A percentile compares a stretch with the other conserved stretches of the same genome.
Evolutionary conservation across 2,888 invertebrate species (phyloP).

Genomic region (Aleiodes testaceus): DNA sequence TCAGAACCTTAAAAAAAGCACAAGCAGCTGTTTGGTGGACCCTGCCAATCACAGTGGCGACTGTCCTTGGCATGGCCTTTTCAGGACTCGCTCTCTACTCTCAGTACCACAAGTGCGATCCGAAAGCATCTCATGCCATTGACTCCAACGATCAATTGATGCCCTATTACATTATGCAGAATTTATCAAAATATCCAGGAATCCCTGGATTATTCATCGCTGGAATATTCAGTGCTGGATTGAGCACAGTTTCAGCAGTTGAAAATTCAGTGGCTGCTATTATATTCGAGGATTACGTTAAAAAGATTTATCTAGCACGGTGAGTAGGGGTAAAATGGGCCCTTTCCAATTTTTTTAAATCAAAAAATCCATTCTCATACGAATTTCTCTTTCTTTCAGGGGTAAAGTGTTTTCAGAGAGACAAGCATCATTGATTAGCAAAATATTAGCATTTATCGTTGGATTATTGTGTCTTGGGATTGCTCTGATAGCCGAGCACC

Average conservation of each 20-base stretch:
- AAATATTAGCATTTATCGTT: slow-evolving; percentile 81
- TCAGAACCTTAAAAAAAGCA: slow-evolving; percentile 79
- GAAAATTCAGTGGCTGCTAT: slow-evolving; percentile 93
- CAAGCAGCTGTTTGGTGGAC: slow-evolving; percentile 85
- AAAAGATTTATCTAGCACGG: slow-evolving; percentile 64
- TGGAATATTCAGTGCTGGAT: slow-evolving; percentile 88
- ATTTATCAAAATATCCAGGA: slow-evolving; percentile 75
- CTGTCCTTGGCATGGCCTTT: slow-evolving; percentile 82
- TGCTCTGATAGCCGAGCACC: slow-evolving; percentile 78
- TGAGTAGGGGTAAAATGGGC: too few relatives aligned
- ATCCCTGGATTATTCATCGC: slow-evolving; percentile 63
- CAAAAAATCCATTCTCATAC: not conserved
- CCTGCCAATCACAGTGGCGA: slow-evolving; percentile 82
- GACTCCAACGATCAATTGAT: slow-evolving; percentile 83
- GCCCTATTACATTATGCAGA: slow-evolving; percentile 85
- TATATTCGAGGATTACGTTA: slow-evolving; percentile 89
- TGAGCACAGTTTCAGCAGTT: slow-evolving; percentile 93
- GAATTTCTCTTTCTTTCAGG: slow-evolving; percentile 50
- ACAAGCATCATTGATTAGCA: slow-evolving; percentile 65
- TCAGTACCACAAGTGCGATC: slow-evolving; percentile 87
- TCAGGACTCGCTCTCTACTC: slow-evolving; percentile 89
- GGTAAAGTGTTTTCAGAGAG: slow-evolving; percentile 50
- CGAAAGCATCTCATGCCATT: slow-evolving; percentile 78
- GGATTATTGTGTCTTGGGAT: slow-evolving; percentile 85
- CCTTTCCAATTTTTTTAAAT: too few relatives aligned